phyloP scores from a whole-genome alignment of 2,797 vertebrate species.

The Lateolabrax maculatus region DNA sequence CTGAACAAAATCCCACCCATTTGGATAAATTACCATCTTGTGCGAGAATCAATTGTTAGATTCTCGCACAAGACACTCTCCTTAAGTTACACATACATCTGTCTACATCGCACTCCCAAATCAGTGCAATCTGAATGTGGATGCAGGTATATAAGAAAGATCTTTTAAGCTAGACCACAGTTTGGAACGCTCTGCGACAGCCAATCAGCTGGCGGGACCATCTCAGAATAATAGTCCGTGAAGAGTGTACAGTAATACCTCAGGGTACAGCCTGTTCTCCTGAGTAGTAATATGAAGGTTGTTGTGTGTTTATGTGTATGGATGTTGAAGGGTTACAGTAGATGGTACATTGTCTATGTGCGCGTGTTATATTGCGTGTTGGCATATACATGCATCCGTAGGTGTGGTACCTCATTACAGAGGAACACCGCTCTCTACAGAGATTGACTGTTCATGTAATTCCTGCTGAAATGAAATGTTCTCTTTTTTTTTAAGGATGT shows the following conservation, averaged over 20 bases:
- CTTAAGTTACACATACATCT: background rate
- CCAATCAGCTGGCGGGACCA: slow-evolving; percentile 33
- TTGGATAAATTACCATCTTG: slow-evolving; percentile 3
- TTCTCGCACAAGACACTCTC: background rate
- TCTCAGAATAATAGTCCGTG: slow-evolving; percentile 37
- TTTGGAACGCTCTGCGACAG: slow-evolving; percentile 32
- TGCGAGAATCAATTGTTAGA: slow-evolving; percentile 11
- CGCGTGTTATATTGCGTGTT: background rate
- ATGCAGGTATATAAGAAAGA: slow-evolving; percentile 13
- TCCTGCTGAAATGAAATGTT: slow-evolving; percentile 56
- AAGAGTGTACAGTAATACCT: slow-evolving; percentile 19
- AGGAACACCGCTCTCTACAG: slow-evolving; percentile 16
- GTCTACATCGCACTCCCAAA: slow-evolving; percentile 14
- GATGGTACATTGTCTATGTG: background rate
- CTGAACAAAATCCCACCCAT: slow-evolving; percentile 12
- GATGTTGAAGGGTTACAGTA: slow-evolving; percentile 2
- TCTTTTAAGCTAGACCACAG: slow-evolving; percentile 16
- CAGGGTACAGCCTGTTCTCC: slow-evolving; percentile 35
- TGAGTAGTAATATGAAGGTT: slow-evolving; percentile 24
- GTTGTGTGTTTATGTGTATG: slow-evolving; percentile 11
- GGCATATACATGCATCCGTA: background rate
- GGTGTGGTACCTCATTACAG: slow-evolving; percentile 34
- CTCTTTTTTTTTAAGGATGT: slow-evolving; percentile 34
- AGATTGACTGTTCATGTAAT: slow-evolving; percentile 47
- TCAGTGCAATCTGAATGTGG: slow-evolving; percentile 22